Evolutionary conservation across 2,797 vertebrate genomes (phyloP), one percentile per base, ranked within the genome.

Genomic region (Rhyacichthys aspro): DNA sequence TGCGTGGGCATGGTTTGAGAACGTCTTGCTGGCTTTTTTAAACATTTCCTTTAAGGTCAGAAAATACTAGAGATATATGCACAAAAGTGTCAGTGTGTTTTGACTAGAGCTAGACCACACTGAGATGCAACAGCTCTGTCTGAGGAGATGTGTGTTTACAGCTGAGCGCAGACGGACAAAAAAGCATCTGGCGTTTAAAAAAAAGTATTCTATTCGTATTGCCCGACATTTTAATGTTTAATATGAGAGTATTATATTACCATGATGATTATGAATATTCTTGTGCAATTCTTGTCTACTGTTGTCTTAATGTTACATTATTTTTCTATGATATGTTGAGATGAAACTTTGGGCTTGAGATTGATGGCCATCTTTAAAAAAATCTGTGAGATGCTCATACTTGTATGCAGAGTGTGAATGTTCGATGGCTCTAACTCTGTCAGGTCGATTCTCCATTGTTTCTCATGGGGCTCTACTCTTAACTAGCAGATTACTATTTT

Each of bases 251-350:
- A 95, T 94, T 95, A 94, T 96, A 95, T 91, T 87, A 93, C 92
- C 93, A 94, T 91, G 94, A 95, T 90, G 83, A 91, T 91, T 94
- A 95, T 92, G 93, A 94, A 94, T 94, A 93, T 92, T 95, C 93
- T 92, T 91, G 95, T 98, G 96, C 93, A 94, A 93, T 92, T 93
- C 89, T 91, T 88, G 92, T 94, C 93, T 91, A 89, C 90, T 91
- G 92, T 95, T 95, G 95, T 97, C 95, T 95, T 93, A 95, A 95
- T 94, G 94, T 96, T 94, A 95, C 93, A 95, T 95, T 94, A 93
- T 94, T 95, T 95, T 97, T 95, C 93, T 97, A 98, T 95, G 88
- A 89, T 91, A 94, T 91, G 86, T 86, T 84, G 84, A 91, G 82
- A 88, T 90, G 81, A 91, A 90, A 82, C 43, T 43, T 90, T 90